A percentile compares a stretch with the other conserved stretches of the same genome.
phyloP scores from a whole-genome alignment of 2,888 invertebrate genomes.

The Cremastinae sp. region DNA sequence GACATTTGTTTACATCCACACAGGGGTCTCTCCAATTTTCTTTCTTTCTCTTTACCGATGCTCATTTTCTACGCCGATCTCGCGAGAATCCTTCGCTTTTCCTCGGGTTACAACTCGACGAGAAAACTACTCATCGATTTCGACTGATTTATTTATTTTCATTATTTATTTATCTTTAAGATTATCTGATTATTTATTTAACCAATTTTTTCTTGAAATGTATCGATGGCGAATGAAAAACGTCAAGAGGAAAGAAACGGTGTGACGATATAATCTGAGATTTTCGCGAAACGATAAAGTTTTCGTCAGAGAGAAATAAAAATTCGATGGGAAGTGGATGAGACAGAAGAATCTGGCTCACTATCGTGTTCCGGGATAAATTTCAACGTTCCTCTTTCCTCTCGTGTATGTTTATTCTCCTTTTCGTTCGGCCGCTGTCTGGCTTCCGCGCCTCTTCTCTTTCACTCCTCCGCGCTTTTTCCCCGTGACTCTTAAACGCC shows the following conservation, averaged over 20 bases:
- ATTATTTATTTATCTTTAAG: too few relatives aligned
- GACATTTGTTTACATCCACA: slow-evolving; percentile 1
- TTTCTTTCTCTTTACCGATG: slow-evolving; percentile 24
- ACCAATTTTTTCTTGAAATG: too few relatives aligned
- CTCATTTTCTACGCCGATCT: slow-evolving; percentile 50
- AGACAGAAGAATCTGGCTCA: slow-evolving; percentile 29
- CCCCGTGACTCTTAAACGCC: slow-evolving; percentile 26
- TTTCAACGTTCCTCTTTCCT: slow-evolving; percentile 44
- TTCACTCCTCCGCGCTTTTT: background rate
- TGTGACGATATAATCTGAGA: too few relatives aligned
- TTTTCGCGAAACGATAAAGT: slow-evolving; percentile 6
- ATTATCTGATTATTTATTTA: too few relatives aligned
- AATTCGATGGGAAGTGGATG: slow-evolving; percentile 1
- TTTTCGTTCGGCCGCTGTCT: background rate
- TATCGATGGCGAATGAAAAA: too few relatives aligned
- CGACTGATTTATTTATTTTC: too few relatives aligned
- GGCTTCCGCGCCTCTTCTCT: background rate
- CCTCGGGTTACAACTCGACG: too few relatives aligned
- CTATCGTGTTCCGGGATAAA: slow-evolving; percentile 52
- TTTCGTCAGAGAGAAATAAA: slow-evolving; percentile 18
- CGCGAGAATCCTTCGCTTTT: slow-evolving; percentile 56
- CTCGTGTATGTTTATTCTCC: background rate
- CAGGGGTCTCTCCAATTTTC: background rate
- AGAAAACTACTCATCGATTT: too few relatives aligned
- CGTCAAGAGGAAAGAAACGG: too few relatives aligned